Evolutionary conservation across 2,113 vertebrate genomes (phyloP).

Genomic region (Probosciger aterrimus): DNA sequence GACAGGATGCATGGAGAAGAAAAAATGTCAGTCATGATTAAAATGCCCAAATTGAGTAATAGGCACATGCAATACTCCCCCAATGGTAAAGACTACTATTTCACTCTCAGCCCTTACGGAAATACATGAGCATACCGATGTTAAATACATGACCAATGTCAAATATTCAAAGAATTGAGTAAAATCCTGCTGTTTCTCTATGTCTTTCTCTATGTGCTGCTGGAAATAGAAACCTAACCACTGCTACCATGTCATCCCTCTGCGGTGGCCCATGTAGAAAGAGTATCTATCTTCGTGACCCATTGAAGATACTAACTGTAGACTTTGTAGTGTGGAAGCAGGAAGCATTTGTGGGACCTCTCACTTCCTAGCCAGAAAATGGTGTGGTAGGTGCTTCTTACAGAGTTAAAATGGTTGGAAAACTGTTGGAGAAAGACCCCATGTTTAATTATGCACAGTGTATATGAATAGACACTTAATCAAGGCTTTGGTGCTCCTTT

Average conservation of each 20-base stretch:
- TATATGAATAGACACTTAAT: neutral
- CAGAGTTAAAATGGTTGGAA: neutral
- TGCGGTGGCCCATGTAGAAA: neutral
- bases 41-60: neutral
- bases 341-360: accelerated
- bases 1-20: neutral
- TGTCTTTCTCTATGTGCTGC: neutral
- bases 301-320: neutral
- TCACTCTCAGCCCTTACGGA: neutral
- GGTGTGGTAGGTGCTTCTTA: neutral
- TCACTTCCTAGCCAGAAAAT: neutral
- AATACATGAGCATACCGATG: accelerated
- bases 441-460: neutral
- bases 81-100: accelerated
- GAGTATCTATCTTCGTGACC: neutral
- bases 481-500: neutral
- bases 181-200: neutral
- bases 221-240: neutral
- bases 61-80: neutral
- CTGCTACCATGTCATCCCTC: neutral
- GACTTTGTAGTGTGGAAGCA: neutral
- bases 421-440: neutral
- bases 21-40: neutral
- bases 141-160: neutral
- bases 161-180: neutral